A percentile compares a stretch with the other conserved stretches of the same genome.
Conservation (phyloP, 2,797 vertebrate species). For the Thaleichthys pacificus region DNA sequence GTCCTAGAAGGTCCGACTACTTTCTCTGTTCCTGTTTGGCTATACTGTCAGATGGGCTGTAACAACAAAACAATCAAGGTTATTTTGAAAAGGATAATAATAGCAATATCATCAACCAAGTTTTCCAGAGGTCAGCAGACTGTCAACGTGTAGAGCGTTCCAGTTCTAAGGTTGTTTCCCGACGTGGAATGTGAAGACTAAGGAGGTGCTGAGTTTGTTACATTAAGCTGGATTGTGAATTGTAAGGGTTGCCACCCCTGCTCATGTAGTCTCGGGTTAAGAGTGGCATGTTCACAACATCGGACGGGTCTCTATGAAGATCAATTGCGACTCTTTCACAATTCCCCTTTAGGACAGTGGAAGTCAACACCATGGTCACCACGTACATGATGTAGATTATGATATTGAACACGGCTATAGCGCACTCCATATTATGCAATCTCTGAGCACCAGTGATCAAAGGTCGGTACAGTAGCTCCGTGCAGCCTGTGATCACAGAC, state of each 20-base stretch:
- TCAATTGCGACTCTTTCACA: not conserved
- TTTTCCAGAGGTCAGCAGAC: too few relatives aligned
- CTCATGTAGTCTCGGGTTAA: not conserved
- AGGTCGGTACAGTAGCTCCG: slow-evolving; percentile 35
- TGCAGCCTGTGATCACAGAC: slow-evolving; percentile 20
- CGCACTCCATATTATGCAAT: slow-evolving; percentile 15
- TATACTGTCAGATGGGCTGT: too few relatives aligned
- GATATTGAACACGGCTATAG: slow-evolving; percentile 30
- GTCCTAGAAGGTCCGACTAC: too few relatives aligned
- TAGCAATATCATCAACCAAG: too few relatives aligned
- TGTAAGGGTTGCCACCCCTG: not conserved
- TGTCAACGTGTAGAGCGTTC: too few relatives aligned
- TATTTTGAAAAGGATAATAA: too few relatives aligned
- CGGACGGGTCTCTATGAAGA: not conserved
- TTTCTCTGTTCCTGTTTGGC: too few relatives aligned
- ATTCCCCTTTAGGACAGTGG: not conserved
- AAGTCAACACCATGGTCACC: slow-evolving; percentile 16
- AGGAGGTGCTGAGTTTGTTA: not conserved
- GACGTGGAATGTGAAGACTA: rapidly evolving
- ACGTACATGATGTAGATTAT: slow-evolving; percentile 33
- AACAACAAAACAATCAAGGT: too few relatives aligned
- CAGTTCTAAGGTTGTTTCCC: not conserved
- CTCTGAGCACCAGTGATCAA: not conserved
- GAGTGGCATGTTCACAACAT: not conserved
- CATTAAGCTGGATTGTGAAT: not conserved